Base-by-base conservation (phyloP, 2,888 invertebrate species). In the Drosophila mimetica region DNA sequence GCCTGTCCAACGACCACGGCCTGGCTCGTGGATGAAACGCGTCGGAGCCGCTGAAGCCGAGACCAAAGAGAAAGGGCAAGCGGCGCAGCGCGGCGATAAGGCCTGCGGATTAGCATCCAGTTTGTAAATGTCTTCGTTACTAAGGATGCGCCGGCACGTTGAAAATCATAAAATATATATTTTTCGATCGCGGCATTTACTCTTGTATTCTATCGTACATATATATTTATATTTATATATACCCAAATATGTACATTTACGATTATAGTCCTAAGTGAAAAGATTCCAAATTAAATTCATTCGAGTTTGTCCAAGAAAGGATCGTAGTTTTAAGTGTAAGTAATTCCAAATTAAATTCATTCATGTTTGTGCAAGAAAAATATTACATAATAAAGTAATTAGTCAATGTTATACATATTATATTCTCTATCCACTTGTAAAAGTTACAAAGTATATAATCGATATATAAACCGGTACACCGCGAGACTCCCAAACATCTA, bases 1-100 rank as follows among this genome's bases (percentile, higher is more conserved):
- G 72, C 28, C 46, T 85, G 28, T 58, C 75, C 51, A 51, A 53
- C 42, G 63, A 60, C 39, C 86, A 86, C 22, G 80, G 80, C 18
- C 41, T 82, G 16, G 28, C 52, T 16, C 80, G 83, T 13, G 79
- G 69, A 53, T 76, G 83, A 48, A 74, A 79, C 52, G 53, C 76
- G 44, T 71, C 83, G 16, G 74, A 64, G 4, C 74, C 77, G 1
- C 22, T 65, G 22, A 57, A 41, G 47, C 75, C 77, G 48, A 52
- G 76, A 55, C 60, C 57, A 32, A 59, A 48, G 30, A 16, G 67
- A 5, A 60, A 42, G n/a, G 60, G 41, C 36, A 53, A 64, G 41
- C 64, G 53, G 42, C 63, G 71, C 46, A 59, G 65, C 14, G 25
- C 44, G 7, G 51, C 46, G 36, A 44, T 42, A 16, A 51, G 57